phyloP scores from a whole-genome alignment of 2,797 vertebrate species.

The Calcarius lapponicus region DNA sequence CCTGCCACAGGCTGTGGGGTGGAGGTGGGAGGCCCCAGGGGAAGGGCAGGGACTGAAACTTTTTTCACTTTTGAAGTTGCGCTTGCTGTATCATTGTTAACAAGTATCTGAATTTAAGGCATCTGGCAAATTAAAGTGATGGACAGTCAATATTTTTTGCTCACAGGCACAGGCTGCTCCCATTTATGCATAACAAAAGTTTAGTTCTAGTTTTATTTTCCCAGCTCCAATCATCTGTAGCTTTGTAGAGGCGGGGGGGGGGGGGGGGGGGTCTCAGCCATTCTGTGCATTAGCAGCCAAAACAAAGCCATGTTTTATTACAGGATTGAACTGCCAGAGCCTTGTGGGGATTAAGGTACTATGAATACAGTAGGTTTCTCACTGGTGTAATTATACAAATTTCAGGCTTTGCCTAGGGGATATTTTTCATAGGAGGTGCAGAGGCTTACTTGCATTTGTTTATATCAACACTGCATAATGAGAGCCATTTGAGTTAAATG shows the following conservation, averaged over 20 bases:
- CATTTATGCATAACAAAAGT: not conserved
- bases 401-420: not conserved
- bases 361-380: not conserved
- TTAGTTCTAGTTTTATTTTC: not conserved
- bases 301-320: slow-evolving; percentile 21
- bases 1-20: not conserved
- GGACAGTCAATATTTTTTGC: not conserved
- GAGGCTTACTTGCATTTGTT: not conserved
- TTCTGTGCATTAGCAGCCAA: not conserved
- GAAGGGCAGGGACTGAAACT: slow-evolving; percentile 38
- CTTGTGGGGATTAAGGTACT: not conserved
- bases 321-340: not conserved
- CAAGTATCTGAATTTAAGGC: not conserved
- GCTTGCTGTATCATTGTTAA: not conserved
- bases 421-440: slow-evolving; percentile 9
- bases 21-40: slow-evolving; percentile 13
- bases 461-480: not conserved
- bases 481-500: not conserved
- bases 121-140: not conserved
- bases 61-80: slow-evolving; percentile 8
- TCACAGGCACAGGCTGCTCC: not conserved
- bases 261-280: not conserved
- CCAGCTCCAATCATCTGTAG: not conserved
- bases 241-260: too few species aligned
- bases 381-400: slow-evolving; percentile 38